Evolutionary conservation across 2,888 invertebrate species (phyloP).

Genomic region (Xanthia togata): DNA sequence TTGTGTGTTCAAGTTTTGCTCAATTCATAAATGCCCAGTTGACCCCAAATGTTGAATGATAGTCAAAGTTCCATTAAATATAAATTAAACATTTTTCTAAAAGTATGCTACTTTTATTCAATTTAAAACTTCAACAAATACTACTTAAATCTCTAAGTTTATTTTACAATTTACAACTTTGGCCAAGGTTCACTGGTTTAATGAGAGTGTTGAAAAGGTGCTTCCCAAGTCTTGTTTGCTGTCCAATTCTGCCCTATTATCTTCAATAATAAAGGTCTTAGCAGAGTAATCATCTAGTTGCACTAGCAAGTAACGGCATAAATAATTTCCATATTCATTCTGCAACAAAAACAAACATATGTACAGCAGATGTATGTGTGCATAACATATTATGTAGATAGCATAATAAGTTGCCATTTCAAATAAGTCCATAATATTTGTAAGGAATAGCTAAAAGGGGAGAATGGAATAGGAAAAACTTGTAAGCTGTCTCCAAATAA

Average conservation of each 20-base stretch:
- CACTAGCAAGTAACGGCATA: conserved; percentile 95
- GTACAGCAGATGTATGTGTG: background rate
- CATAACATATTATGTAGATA: background rate
- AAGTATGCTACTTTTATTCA: conserved; percentile 63
- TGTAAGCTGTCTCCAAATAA: background rate
- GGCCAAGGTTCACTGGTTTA: conserved; percentile 75
- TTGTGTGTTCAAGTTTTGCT: background rate
- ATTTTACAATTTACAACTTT: conserved; percentile 62
- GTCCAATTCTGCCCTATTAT: conserved; percentile 91
- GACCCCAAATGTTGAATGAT: conserved; percentile 9
- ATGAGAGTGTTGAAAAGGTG: conserved; percentile 77
- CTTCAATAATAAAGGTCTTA: conserved; percentile 94
- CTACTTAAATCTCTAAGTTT: conserved; percentile 64
- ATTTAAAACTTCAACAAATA: conserved; percentile 65
- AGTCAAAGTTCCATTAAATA: background rate
- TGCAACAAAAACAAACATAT: conserved; percentile 75
- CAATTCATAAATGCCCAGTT: conserved; percentile 6
- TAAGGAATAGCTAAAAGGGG: background rate
- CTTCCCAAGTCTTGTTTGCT: conserved; percentile 72
- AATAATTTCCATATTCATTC: conserved; percentile 94
- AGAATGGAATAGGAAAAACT: background rate
- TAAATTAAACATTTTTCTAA: conserved; percentile 41
- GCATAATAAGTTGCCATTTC: background rate
- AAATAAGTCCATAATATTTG: background rate
- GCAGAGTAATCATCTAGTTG: conserved; percentile 95